These are phyloP conservation scores for Drosophila auraria DNA, from an alignment of 1,140 invertebrate genomes.

Conservation along the genomic window DNA sequence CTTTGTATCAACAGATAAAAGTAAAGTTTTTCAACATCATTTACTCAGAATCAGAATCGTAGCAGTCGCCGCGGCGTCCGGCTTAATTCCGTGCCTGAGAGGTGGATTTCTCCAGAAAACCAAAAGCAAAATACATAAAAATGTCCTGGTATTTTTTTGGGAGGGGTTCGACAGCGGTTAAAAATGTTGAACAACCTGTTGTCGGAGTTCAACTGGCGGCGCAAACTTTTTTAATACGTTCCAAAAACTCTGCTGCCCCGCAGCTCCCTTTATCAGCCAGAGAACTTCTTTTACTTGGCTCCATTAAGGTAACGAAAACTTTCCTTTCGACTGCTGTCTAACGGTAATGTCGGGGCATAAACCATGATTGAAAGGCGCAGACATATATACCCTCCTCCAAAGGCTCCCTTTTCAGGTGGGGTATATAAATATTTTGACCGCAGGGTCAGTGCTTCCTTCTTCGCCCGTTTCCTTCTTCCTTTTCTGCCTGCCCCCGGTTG, in stretches of 20 bases:
- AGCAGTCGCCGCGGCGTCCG: constrained; percentile 1
- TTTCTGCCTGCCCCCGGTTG: constrained; percentile 4
- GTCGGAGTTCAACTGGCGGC: constrained; percentile 26
- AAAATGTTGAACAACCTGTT: constrained; percentile 60
- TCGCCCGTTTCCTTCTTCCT: constrained; percentile 10
- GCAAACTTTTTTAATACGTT: constrained; percentile 73
- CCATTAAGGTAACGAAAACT: constrained; percentile 68
- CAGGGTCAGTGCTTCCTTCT: constrained; percentile 36
- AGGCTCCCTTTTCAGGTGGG: background rate
- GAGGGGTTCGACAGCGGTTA: constrained; percentile 15
- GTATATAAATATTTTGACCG: constrained; percentile 62
- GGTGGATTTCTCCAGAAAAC: constrained; percentile 29
- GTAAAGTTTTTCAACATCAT: constrained; percentile 65
- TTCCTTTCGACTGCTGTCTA: constrained; percentile 37
- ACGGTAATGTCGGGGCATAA: constrained; percentile 38
- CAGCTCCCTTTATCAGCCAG: constrained; percentile 3
- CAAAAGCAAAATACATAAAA: constrained; percentile 37
- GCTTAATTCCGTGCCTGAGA: constrained; percentile 40
- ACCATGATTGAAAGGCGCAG: constrained; percentile 67
- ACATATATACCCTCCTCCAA: constrained; percentile 8
- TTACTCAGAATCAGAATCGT: constrained; percentile 52
- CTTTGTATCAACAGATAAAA: constrained; percentile 48
- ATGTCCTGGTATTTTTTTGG: constrained; percentile 3
- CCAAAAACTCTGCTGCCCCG: constrained; percentile 5
- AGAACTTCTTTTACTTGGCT: constrained; percentile 49